Evolutionary conservation across 1,140 invertebrate species (phyloP).

Genomic region (Bicyclus anynana): DNA sequence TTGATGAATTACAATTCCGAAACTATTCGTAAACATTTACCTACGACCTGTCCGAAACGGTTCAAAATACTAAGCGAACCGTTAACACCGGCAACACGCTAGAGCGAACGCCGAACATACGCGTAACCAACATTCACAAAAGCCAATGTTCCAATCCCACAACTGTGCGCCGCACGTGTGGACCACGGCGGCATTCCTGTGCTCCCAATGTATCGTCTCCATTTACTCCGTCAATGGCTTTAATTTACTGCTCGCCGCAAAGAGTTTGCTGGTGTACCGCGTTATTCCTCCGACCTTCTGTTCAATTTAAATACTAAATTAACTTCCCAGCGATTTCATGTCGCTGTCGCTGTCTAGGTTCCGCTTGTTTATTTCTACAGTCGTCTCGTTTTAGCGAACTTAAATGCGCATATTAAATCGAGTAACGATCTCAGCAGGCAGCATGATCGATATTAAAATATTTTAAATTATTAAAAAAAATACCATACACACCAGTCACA

Average conservation of each 20-base stretch:
- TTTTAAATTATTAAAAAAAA: too few species aligned
- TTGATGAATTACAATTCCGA: too few species aligned
- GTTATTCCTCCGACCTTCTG: constrained; percentile 12
- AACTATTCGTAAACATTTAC: too few species aligned
- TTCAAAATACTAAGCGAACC: too few species aligned
- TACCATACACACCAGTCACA: too few species aligned
- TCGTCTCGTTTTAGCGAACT: neutral
- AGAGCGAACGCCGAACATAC: too few species aligned
- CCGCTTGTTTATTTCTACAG: neutral
- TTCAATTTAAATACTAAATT: constrained; percentile 19
- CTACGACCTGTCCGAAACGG: too few species aligned
- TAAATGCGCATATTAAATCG: neutral
- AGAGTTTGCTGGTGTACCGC: constrained; percentile 15
- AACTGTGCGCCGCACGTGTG: neutral
- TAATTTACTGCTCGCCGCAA: constrained; percentile 20
- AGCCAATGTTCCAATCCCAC: neutral
- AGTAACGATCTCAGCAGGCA: too few species aligned
- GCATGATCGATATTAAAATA: too few species aligned
- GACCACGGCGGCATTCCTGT: neutral
- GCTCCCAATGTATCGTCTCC: constrained; percentile 26
- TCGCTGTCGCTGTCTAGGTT: neutral
- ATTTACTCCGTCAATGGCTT: constrained; percentile 26
- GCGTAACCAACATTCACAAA: too few species aligned
- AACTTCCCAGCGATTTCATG: constrained; percentile 11
- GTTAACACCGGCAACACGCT: too few species aligned